phyloP scores from a whole-genome alignment of 2,888 invertebrate genomes.

The Lasiommata megera region DNA sequence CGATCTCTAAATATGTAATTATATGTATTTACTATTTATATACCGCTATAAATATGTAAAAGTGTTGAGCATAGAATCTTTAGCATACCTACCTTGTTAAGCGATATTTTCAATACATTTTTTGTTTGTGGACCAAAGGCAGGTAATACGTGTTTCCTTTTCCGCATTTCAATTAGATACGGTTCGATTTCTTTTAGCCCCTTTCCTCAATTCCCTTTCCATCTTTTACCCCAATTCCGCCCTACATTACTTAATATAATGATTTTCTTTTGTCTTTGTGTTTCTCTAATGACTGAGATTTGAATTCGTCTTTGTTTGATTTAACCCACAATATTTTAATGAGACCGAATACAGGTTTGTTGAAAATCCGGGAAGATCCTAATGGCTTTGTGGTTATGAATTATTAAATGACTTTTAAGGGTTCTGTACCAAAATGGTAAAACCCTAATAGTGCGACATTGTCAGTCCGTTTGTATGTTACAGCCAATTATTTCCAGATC shows the following conservation, averaged over 20 bases:
- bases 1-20: too few relatives aligned
- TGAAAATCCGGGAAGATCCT: neutral
- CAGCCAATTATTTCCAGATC: too few relatives aligned
- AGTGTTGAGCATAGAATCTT: neutral
- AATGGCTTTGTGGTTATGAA: neutral
- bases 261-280: conserved; percentile 39
- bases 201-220: conserved; percentile 52
- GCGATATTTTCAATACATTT: conserved; percentile 46
- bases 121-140: conserved; percentile 52
- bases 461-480: too few relatives aligned
- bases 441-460: too few relatives aligned
- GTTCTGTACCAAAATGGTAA: too few relatives aligned
- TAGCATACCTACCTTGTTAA: conserved; percentile 51
- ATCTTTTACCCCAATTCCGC: conserved; percentile 46
- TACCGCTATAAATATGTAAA: neutral
- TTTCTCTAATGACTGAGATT: conserved; percentile 34
- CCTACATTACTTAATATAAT: conserved; percentile 60
- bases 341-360: conserved; percentile 16
- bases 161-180: conserved; percentile 58
- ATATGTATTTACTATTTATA: too few relatives aligned
- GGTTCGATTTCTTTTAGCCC: conserved; percentile 51
- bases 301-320: conserved; percentile 28
- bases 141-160: conserved; percentile 48
- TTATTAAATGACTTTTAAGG: neutral
- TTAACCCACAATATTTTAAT: conserved; percentile 21